phyloP scores from a whole-genome alignment of 2,888 invertebrate species.

The Cremastinae sp. region DNA sequence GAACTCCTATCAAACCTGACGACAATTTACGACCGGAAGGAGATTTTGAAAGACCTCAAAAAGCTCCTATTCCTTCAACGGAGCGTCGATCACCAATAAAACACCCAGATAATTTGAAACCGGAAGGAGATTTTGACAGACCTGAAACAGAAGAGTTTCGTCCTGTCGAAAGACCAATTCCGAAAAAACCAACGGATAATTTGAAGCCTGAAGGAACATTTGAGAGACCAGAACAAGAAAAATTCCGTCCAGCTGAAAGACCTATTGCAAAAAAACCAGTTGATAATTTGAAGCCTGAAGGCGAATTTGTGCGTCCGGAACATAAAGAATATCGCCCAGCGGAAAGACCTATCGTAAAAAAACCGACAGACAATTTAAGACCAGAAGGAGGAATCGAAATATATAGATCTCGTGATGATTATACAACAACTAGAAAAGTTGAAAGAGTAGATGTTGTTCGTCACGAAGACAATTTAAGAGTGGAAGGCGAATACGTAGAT shows the following conservation, averaged over 20 bases:
- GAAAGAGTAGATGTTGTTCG: slow-evolving; percentile 73
- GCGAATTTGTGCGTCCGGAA: slow-evolving; percentile 79
- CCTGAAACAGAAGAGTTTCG: slow-evolving; percentile 64
- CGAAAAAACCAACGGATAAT: slow-evolving; percentile 81
- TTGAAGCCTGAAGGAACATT: slow-evolving; percentile 82
- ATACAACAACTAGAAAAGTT: slow-evolving; percentile 59
- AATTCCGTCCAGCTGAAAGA: slow-evolving; percentile 71
- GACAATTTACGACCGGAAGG: slow-evolving; percentile 83
- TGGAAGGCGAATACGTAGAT: slow-evolving; percentile 80
- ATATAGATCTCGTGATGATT: slow-evolving; percentile 65
- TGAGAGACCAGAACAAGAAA: slow-evolving; percentile 69
- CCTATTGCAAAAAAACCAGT: slow-evolving; percentile 79
- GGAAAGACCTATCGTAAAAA: slow-evolving; percentile 73
- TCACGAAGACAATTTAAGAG: slow-evolving; percentile 76
- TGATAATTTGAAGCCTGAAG: slow-evolving; percentile 82
- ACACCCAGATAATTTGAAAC: slow-evolving; percentile 81
- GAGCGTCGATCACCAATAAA: slow-evolving; percentile 77
- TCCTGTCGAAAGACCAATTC: slow-evolving; percentile 77
- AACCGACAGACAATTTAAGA: slow-evolving; percentile 75
- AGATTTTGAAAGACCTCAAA: slow-evolving; percentile 81
- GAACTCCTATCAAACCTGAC: slow-evolving; percentile 72
- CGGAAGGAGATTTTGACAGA: slow-evolving; percentile 82
- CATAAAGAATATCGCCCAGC: slow-evolving; percentile 78
- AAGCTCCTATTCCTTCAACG: slow-evolving; percentile 82
- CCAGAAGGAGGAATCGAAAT: slow-evolving; percentile 78